Base-by-base conservation (phyloP, 2,797 vertebrate species). In the Lacerta bilineata region DNA sequence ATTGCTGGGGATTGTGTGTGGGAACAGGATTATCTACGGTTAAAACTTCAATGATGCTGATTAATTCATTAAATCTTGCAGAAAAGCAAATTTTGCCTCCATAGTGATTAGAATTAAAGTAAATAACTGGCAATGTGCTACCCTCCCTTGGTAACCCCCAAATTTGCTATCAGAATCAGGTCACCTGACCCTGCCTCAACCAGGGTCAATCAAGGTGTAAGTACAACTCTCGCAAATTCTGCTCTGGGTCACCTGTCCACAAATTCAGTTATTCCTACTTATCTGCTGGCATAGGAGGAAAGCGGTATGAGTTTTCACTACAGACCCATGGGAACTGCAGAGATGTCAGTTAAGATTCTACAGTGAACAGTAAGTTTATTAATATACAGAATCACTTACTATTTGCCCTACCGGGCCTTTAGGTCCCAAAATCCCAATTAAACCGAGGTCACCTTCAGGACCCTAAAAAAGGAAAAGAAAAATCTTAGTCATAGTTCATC, bases 331-430 rank as follows among this genome's bases (percentile, higher is more conserved):
- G 75, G 66, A 77, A 89, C 29, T 68, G 39, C 8, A 79, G 64
- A 0, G 0, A 0, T 41, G 29, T 20, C 23, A 66, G 33, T 80
- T 83, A 71, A 86, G 13, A 91, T 87, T 74, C 11, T 9, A 55
- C 27, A 50, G 68, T 36, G 41, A 84, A 27, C 66, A 36, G 77
- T 15, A 33, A 69, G 43, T 86, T 69, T 3, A 68, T 5, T 80
- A n/a, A 89, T 43, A 36, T 46, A 87, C 36, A 85, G 84, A 64
- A 20, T 85, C 18, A 97, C 98, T 98, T 96, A 99, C 99, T 96
- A 96, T 90, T 92, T 96, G 95, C n/a, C 99, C 99, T 75, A 90
- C 9, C 25, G 98, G 98, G 86, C 99, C 99, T 97, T 98, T 99
- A 0, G 98, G 98, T 86, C 99, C 99, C 88, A 97, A 95, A 93